Base-by-base conservation (phyloP, 2,888 invertebrate species). In the Metopia argyrocephala region DNA sequence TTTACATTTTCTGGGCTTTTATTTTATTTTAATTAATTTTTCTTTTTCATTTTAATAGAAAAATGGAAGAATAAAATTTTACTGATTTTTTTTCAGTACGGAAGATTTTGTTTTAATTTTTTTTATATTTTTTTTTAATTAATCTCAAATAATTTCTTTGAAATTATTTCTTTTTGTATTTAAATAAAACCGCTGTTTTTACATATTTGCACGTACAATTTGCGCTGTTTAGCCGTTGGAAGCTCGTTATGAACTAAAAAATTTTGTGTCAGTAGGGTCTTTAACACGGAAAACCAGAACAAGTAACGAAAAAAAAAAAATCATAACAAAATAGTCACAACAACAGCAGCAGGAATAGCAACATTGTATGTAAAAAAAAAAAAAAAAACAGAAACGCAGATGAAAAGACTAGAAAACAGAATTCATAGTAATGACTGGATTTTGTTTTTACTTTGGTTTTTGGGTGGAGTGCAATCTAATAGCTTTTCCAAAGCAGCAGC, bases 231-330 rank as follows among this genome's bases (percentile, higher is more conserved):
- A 79, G 79, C 76, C 68, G 81, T 65, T 78, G 79, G 84, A 85
- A 85, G 85, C 85, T 85, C 84, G 75, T 75, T 81, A 84, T 75
- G 83, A 83, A 83, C 84, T 84, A 69, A 75, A 46, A 74, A 70
- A 25, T 78, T 70, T 70, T 81, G 70, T 81, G 81, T 78, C 81
- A 81, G 78, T 38, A 74, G 70, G 82, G 48, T 66, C 66, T 71
- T 76, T 79, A 75, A 59, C 75, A 65, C 62, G 50, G 50, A 70
- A 82, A 57, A 69, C 61, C 59, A 65, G 70, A 56, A 9, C 59
- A 57, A 70, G 46, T 23, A 27, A 46, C 45, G 46, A 50, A 52
- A 61, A 20, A 48, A 45, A 1, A 31, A 31, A 31, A 31, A 12
- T 31, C 31, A 31, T 31, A 31, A 6, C n/a, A 48, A 61, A 12